Evolutionary conservation across 2,888 invertebrate species (phyloP).

Genomic region (Rhabditoides inermis): DNA sequence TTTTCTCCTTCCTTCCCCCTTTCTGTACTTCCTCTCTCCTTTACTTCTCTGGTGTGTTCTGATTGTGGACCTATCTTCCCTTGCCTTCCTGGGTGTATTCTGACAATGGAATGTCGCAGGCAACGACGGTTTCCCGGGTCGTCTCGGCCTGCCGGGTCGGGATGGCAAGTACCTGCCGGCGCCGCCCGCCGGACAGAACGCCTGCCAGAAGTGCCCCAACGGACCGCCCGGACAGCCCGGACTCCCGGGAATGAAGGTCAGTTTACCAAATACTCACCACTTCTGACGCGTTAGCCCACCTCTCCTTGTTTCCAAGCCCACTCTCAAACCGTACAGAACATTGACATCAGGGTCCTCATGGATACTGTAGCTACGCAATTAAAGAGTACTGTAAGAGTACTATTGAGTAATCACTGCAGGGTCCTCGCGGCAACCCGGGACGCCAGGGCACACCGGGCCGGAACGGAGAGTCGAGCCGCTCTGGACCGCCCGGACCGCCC

Average conservation of each 20-base stretch:
- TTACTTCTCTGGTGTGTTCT: too few relatives aligned
- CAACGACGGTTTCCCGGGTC: conserved; percentile 25
- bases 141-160: conserved; percentile 22
- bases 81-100: too few relatives aligned
- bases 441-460: conserved; percentile 23
- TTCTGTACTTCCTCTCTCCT: too few relatives aligned
- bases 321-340: too few relatives aligned
- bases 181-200: conserved; percentile 29
- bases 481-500: conserved; percentile 47
- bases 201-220: conserved; percentile 40
- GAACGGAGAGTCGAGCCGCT: conserved; percentile 42
- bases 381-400: too few relatives aligned
- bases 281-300: not conserved
- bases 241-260: conserved; percentile 26
- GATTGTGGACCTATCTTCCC: too few relatives aligned
- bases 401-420: too few relatives aligned
- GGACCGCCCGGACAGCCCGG: conserved; percentile 45
- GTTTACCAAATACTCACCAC: not conserved
- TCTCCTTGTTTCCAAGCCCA: too few relatives aligned
- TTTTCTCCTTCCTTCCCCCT: too few relatives aligned
- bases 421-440: conserved; percentile 35
- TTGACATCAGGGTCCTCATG: too few relatives aligned
- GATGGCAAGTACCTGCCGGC: conserved; percentile 35
- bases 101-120: too few relatives aligned
- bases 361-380: too few relatives aligned